Evolutionary conservation across 2,888 invertebrate genomes (phyloP).

Genomic region (Mesoligia furuncula): DNA sequence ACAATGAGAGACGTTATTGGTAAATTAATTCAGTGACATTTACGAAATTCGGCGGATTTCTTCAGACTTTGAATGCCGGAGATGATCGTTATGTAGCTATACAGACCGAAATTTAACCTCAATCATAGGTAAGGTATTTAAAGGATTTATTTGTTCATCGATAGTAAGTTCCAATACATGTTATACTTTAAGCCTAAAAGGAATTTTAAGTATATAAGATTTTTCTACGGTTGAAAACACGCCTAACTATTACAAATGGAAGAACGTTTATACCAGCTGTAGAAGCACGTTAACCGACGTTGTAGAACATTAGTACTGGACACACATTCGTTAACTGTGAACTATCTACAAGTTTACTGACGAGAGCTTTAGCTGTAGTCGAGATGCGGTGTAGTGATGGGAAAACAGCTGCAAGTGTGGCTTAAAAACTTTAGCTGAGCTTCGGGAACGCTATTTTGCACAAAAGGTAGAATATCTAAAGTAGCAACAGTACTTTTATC

Average conservation of each 20-base stretch:
- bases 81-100: too few relatives aligned
- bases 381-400: background rate
- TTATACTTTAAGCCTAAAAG: background rate
- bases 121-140: background rate
- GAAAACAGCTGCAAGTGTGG: background rate
- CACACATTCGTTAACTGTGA: background rate
- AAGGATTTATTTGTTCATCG: background rate
- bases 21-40: slow-evolving; percentile 10
- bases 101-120: background rate
- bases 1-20: background rate
- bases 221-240: background rate
- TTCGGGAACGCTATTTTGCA: too few relatives aligned
- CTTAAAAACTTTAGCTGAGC: too few relatives aligned
- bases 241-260: background rate
- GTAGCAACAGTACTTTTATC: background rate
- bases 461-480: background rate
- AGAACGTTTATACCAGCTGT: background rate
- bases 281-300: background rate
- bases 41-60: background rate
- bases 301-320: background rate
- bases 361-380: background rate
- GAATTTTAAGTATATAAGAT: background rate
- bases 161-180: background rate
- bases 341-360: background rate
- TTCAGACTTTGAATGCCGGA: slow-evolving; percentile 1